Evolutionary conservation across 2,797 vertebrate species (phyloP).

Genomic region (Peromyscus melanophrys): DNA sequence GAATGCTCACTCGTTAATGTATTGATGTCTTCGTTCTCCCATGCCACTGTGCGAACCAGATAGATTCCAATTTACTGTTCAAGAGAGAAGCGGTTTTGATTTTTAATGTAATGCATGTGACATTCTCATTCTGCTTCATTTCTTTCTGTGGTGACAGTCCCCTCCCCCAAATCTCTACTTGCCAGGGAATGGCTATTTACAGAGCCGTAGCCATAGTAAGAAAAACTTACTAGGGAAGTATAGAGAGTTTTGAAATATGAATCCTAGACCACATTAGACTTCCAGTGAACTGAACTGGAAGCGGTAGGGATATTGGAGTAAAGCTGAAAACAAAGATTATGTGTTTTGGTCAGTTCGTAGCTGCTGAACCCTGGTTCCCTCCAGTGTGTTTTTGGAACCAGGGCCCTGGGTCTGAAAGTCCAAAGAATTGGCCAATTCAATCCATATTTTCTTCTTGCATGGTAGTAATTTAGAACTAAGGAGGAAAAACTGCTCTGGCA

Average conservation of each 20-base stretch:
- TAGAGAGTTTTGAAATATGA: constrained; percentile 14
- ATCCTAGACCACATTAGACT: neutral
- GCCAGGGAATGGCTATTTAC: constrained; percentile 62
- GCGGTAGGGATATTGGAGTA: neutral
- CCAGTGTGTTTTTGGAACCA: constrained; percentile 42
- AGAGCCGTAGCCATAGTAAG: constrained; percentile 5
- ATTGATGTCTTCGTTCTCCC: constrained; percentile 2
- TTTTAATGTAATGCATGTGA: constrained; percentile 68
- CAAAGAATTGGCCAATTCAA: constrained; percentile 66
- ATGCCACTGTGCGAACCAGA: neutral
- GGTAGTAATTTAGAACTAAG: constrained; percentile 80
- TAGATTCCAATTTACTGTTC: constrained; percentile 63
- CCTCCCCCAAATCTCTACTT: neutral
- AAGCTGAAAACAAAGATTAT: constrained; percentile 15
- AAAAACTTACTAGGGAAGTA: neutral
- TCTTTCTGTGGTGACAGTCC: constrained; percentile 64
- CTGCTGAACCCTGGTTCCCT: neutral
- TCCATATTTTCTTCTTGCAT: constrained; percentile 78
- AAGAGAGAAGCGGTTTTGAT: constrained; percentile 60
- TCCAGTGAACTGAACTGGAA: neutral
- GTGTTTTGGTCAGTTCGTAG: neutral
- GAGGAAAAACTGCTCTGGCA: constrained; percentile 74
- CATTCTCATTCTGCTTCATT: constrained; percentile 67
- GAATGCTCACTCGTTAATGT: constrained; percentile 15
- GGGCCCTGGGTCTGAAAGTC: constrained; percentile 53